Base-by-base conservation (phyloP, 2,113 vertebrate species). In the Orthonyx spaldingii region DNA sequence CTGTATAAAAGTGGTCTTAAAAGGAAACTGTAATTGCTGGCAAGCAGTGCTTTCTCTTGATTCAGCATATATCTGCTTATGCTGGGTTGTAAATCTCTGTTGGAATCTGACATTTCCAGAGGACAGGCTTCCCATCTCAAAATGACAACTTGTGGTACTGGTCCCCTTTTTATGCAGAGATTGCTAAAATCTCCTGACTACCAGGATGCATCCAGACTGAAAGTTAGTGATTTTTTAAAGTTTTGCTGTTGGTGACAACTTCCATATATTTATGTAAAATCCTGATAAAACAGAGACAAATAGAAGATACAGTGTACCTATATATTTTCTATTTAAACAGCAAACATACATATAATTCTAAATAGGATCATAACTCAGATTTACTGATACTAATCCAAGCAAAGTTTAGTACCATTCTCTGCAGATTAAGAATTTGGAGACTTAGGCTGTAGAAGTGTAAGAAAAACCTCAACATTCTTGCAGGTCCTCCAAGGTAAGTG, bases 401-500 rank as follows among this genome's bases (percentile, higher is more conserved):
- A 59, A 79, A 61, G 4, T 86, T 66, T 71, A 44, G 17, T 77
- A 46, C 13, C 78, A 14, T 47, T 81, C 11, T 71, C 10, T 66
- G n/a, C 27, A 78, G 24, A 82, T 61, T 16, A 74, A 69, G 9
- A 41, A 33, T 46, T 18, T 57, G 3, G 35, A 37, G 7, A 18
- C 10, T 66, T n/a, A n/a, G 35, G 52, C 13, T 74, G 11, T 22
- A 20, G 50, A 52, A 52, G 2, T 26, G 3, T 49, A 23, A 57
- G 9, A 59, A 72, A 35, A 89, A 66, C 3, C 4, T 63, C 64
- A 32, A 56, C 39, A 28, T 52, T 46, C 18, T 69, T 52, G 1
- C 1, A 50, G 5, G 61, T 83, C 5, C 15, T 84, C 16, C 7
- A 22, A 1, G 0, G 5, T 11, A 13, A 68, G 7, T 30, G 3